Evolutionary conservation across 2,888 invertebrate genomes (phyloP), one percentile per base, ranked within the genome.

Genomic region (Heteromyza rotundicornis): DNA sequence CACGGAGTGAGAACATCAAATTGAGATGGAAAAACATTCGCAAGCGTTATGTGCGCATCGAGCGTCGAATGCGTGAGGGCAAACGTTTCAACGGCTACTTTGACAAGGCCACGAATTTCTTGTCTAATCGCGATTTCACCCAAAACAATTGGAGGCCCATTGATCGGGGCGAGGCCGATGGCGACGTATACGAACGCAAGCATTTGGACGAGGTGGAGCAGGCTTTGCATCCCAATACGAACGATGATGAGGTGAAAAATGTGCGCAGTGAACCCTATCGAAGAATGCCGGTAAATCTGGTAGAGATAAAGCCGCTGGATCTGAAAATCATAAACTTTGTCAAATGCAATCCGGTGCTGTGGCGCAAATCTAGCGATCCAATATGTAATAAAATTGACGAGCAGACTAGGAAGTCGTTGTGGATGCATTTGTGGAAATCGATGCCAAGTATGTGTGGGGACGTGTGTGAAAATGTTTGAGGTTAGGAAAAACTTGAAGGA

Each of bases 11-110:
- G 10, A 73, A 80, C 32, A 78, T 79, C 0, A 80, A 78, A 50
- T 62, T 77, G 27, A 77, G 81, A 3, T 81, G 81, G 81, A 79
- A 75, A 59, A 79, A 74, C 54, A 70, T 81, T 20, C 77, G 81
- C 2, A 78, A 76, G 54, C 73, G 80, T 1, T 81, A 74, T 52
- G 73, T 80, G 5, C 75, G 72, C 2, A 76, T 79, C 22, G 75
- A 75, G 51, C 69, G 76, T 0, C 69, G 76, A 1, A 60, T 77
- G 5, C 72, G 71, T 16, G 71, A 71, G 35, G 79, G 79, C 0
- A 80, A 77, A 51, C 80, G 79, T 12, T 80, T 80, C 19, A 77
- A 76, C 49, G 80, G 80, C 12, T 80, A 79, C 35, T 80, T 76
- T 49, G 80, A 79, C 53, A 80, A 80, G 62, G 78, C 80, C 7